Evolutionary conservation across 2,888 invertebrate species (phyloP).

Genomic region (Carabus problematicus): DNA sequence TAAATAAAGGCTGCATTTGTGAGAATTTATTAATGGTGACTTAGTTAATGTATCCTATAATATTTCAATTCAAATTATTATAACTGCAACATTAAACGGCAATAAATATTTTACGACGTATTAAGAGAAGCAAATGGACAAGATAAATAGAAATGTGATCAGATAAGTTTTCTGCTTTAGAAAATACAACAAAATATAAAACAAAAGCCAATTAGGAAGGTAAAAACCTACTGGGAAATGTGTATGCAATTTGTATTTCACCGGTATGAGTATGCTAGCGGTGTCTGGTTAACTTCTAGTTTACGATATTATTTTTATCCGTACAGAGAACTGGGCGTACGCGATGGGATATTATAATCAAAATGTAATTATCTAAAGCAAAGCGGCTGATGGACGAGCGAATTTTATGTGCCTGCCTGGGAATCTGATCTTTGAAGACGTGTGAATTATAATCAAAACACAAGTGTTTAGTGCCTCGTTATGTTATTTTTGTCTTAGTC

Average conservation of each 20-base stretch:
- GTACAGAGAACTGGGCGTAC: slow-evolving; percentile 1
- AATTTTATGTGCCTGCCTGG: slow-evolving; percentile 15
- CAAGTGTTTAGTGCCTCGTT: slow-evolving; percentile 13
- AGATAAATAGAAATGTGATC: no score
- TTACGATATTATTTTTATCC: slow-evolving; percentile 21
- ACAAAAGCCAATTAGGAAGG: background rate
- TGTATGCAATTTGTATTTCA: background rate
- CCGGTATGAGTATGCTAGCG: background rate
- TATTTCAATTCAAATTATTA: no score
- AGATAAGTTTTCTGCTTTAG: no score
- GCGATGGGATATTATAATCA: background rate
- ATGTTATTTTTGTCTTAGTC: slow-evolving; percentile 24
- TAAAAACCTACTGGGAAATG: background rate
- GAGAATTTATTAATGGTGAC: no score
- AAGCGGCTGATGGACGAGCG: slow-evolving; percentile 7
- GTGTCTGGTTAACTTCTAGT: slow-evolving; percentile 9
- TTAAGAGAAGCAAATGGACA: no score
- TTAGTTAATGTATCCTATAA: no score
- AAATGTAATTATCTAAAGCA: slow-evolving; percentile 3
- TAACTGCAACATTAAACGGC: no score
- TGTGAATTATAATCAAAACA: slow-evolving; percentile 23
- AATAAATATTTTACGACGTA: no score
- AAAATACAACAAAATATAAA: no score
- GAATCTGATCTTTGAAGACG: slow-evolving; percentile 14
- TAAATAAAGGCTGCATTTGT: no score